Conservation (phyloP, 2,888 invertebrate genomes). For the Papilio protenor region DNA sequence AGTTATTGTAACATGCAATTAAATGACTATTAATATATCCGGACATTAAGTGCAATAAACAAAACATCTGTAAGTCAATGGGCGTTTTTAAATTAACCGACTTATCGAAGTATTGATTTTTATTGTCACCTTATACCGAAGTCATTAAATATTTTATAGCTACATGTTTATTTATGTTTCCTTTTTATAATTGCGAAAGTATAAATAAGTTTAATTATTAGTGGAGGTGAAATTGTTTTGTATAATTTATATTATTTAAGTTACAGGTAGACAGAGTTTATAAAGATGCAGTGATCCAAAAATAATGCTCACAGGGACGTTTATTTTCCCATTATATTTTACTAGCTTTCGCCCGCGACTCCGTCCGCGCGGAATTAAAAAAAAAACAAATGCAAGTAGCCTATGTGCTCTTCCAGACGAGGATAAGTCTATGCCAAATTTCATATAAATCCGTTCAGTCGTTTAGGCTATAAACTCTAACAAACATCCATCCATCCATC, state of each 20-base stretch:
- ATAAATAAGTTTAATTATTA: slow-evolving; percentile 27
- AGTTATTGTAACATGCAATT: slow-evolving; percentile 13
- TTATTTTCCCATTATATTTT: too few species aligned
- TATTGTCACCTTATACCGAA: slow-evolving; percentile 42
- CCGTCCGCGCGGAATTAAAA: too few species aligned
- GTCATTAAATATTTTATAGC: slow-evolving; percentile 39
- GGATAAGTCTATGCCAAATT: too few species aligned
- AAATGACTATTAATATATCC: slow-evolving; percentile 22
- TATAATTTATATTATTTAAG: background rate
- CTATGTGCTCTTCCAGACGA: too few species aligned
- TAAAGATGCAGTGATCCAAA: background rate
- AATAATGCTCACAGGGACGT: background rate
- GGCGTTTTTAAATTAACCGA: slow-evolving; percentile 40
- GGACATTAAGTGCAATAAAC: slow-evolving; percentile 28
- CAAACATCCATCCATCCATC: too few species aligned
- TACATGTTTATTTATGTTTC: slow-evolving; percentile 41
- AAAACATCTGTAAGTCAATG: slow-evolving; percentile 29
- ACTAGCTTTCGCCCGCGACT: too few species aligned
- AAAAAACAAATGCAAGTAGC: too few species aligned
- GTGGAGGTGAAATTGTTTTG: slow-evolving; percentile 12
- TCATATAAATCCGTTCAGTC: too few species aligned
- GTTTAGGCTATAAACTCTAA: too few species aligned
- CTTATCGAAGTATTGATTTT: slow-evolving; percentile 48
- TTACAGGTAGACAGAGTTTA: background rate
- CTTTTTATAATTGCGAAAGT: slow-evolving; percentile 37